Evolutionary conservation across 2,888 invertebrate species (phyloP), one percentile per base, ranked within the genome.

Genomic region (Ariolimax columbianus): DNA sequence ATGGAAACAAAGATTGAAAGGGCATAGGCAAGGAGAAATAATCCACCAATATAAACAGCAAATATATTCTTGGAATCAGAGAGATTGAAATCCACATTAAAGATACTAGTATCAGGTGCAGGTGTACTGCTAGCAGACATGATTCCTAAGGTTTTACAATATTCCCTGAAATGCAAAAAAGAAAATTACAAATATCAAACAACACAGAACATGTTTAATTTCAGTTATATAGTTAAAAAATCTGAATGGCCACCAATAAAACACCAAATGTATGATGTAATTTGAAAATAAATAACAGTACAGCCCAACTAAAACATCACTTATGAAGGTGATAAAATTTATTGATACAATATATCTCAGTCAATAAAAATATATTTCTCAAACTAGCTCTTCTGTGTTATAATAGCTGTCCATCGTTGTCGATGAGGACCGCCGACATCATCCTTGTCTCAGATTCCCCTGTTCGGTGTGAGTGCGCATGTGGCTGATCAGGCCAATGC

Each of bases 31-130:
- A 84, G 79, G 14, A 84, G 7, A 17, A 79, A 47, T 9, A 84
- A 73, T 59, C 63, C 84, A 55, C 79, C 79, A n/a, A 84, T 30
- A 33, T 79, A 73, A 33, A 79, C 30, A 38, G 84, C 73, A 84
- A 84, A 84, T 14, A 79, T 73, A 30, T 79, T 79, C 26, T 63
- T 40, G n/a, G 73, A 30, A 19, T 51, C 40, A 26, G 63, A 11
- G n/a, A 79, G 2, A 40, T 80, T 47, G 19, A 84, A 47, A 30
- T 55, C 30, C 33, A 78, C 1, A 7, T 51, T 23, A 77, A 77
- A 47, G 11, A 83, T 17, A 26, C 40, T 36, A 36, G 40, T 11
- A 17, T 6, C 33, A 51, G n/a, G 9, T 70, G 4, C n/a, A 43
- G 43, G 0, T n/a, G 72, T 23, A 1, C 23, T 14, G n/a, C 17